A percentile compares a stretch with the other conserved stretches of the same genome.
Conservation (phyloP, 2,113 vertebrate genomes). For the Chitala chitala region DNA sequence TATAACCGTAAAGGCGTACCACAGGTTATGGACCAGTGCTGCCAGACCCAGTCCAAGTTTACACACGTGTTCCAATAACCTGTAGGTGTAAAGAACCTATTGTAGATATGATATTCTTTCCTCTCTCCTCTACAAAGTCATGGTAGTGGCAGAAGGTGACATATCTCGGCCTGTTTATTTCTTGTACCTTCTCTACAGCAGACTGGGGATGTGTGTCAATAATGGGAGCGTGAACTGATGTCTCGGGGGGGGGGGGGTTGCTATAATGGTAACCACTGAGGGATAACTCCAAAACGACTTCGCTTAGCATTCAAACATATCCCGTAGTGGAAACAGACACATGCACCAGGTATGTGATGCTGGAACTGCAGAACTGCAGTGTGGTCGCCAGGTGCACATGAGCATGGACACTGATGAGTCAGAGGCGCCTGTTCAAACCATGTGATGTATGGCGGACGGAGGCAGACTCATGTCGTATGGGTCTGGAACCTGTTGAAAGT, state of each 20-base stretch:
- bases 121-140: not conserved
- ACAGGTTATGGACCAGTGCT: too few relatives aligned
- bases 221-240: constrained; percentile 38
- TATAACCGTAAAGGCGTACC: too few relatives aligned
- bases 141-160: not conserved
- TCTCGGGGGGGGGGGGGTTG: constrained; percentile 22
- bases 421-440: constrained; percentile 57
- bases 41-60: too few relatives aligned
- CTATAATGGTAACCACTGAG: constrained; percentile 15
- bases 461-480: constrained; percentile 58
- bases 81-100: too few relatives aligned
- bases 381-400: constrained; percentile 46
- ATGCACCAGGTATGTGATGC: constrained; percentile 42
- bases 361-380: constrained; percentile 28
- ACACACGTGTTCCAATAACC: too few relatives aligned
- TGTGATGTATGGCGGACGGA: constrained; percentile 57
- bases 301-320: constrained; percentile 29
- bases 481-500: constrained; percentile 35
- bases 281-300: constrained; percentile 28
- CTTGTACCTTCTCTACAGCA: too few relatives aligned
- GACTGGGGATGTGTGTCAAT: constrained; percentile 31
- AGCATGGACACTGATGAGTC: constrained; percentile 59
- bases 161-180: constrained; percentile 20
- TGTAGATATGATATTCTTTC: too few relatives aligned
- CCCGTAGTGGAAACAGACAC: constrained; percentile 32